Evolutionary conservation across 2,797 vertebrate genomes (phyloP).

Genomic region (Yasuhikotakia modesta): DNA sequence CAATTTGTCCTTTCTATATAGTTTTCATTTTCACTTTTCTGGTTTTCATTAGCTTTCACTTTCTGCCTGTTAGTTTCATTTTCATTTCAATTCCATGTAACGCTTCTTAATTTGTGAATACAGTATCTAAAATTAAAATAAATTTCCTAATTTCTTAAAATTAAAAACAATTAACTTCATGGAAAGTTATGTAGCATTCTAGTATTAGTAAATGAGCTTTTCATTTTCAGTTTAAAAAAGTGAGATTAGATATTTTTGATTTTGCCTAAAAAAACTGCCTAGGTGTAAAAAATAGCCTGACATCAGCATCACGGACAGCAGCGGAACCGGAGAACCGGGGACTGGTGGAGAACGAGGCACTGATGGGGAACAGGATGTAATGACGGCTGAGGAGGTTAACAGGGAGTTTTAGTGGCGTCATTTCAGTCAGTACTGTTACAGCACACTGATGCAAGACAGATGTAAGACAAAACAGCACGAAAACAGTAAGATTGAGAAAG

Average conservation of each 20-base stretch:
- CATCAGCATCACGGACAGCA: conserved; percentile 44
- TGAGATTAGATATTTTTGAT: no score
- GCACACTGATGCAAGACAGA: conserved; percentile 58
- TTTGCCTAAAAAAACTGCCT: not conserved
- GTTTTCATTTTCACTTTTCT: no score
- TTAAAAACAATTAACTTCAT: no score
- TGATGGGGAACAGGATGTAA: conserved; percentile 15
- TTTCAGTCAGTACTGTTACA: conserved; percentile 50
- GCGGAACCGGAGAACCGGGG: not conserved
- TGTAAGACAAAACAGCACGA: conserved; percentile 53
- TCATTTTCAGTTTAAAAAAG: no score
- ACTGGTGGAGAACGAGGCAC: conserved; percentile 8
- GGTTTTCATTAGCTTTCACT: not conserved
- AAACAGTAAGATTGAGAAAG: conserved; percentile 36
- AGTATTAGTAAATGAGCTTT: no score
- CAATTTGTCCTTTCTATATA: not conserved
- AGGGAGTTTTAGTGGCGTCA: conserved; percentile 28
- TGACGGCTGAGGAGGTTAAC: conserved; percentile 42
- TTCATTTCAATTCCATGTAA: not conserved
- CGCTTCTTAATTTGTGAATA: no score
- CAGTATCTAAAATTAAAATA: no score
- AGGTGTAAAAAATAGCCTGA: conserved; percentile 17
- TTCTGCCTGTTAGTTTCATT: not conserved
- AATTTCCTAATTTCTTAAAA: no score
- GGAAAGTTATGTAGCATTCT: no score